phyloP scores from a whole-genome alignment of 2,888 invertebrate genomes.

The Leptinotarsa juncta region DNA sequence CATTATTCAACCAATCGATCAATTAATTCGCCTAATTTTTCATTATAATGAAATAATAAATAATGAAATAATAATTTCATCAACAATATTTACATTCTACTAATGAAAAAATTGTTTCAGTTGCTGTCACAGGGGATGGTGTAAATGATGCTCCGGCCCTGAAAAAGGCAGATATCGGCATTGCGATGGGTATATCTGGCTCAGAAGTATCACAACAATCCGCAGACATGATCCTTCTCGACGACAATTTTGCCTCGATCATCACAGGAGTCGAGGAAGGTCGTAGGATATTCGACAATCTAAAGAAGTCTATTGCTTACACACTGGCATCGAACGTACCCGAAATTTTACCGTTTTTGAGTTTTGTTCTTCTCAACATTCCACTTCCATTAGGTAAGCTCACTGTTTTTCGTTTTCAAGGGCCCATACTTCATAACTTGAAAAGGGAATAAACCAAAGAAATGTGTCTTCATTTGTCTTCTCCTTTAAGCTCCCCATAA shows the following conservation, averaged over 20 bases:
- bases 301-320: conserved; percentile 88
- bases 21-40: no score
- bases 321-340: conserved; percentile 86
- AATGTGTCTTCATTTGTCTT: no score
- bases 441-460: no score
- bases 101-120: conserved; percentile 62
- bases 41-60: no score
- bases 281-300: conserved; percentile 85
- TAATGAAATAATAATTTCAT: no score
- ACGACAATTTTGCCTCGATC: conserved; percentile 90
- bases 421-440: no score
- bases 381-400: conserved; percentile 76
- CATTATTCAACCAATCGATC: no score
- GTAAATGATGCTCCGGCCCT: conserved; percentile 90
- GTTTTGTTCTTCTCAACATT: conserved; percentile 79
- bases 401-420: no score
- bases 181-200: conserved; percentile 83
- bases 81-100: no score
- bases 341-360: conserved; percentile 83
- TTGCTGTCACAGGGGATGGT: conserved; percentile 90
- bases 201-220: conserved; percentile 87
- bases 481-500: no score
- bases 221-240: conserved; percentile 89
- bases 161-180: conserved; percentile 84
- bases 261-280: conserved; percentile 88